phyloP scores from a whole-genome alignment of 2,113 vertebrate species.

The Dicerorhinus sumatrensis region DNA sequence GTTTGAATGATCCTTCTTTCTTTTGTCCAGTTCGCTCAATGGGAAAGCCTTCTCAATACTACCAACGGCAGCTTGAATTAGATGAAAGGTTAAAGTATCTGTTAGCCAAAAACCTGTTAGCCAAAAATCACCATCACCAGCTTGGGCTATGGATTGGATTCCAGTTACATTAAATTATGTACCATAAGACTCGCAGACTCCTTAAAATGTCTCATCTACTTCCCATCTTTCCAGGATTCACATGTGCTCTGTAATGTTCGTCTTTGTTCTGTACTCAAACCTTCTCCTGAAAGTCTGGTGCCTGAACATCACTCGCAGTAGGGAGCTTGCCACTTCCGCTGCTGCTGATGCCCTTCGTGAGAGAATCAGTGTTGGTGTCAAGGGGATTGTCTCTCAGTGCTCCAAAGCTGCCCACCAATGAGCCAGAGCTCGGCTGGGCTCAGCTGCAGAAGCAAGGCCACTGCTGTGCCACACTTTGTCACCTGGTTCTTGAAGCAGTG shows the following conservation, averaged over 20 bases:
- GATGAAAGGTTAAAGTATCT: neutral
- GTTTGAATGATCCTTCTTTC: conserved; percentile 9
- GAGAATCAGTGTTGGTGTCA: neutral
- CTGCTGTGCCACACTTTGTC: neutral
- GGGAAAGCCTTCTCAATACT: neutral
- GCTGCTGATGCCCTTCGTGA: neutral
- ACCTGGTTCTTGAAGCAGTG: neutral
- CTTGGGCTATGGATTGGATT: neutral
- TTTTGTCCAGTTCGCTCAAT: neutral
- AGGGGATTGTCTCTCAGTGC: neutral
- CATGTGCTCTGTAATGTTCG: neutral
- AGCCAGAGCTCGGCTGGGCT: neutral
- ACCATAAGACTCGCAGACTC: neutral
- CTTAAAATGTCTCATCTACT: neutral
- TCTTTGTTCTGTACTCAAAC: neutral
- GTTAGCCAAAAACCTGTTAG: neutral
- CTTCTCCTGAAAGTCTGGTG: neutral
- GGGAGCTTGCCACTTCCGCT: neutral
- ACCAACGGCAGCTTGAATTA: neutral
- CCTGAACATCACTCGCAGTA: neutral
- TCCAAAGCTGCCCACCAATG: neutral
- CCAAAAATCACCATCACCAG: neutral
- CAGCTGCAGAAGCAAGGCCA: neutral
- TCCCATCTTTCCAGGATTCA: neutral
- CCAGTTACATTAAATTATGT: neutral